A percentile compares a stretch with the other conserved stretches of the same genome.
Evolutionary conservation across 2,888 invertebrate species (phyloP).

Genomic region (Drosophila subsilvestris): DNA sequence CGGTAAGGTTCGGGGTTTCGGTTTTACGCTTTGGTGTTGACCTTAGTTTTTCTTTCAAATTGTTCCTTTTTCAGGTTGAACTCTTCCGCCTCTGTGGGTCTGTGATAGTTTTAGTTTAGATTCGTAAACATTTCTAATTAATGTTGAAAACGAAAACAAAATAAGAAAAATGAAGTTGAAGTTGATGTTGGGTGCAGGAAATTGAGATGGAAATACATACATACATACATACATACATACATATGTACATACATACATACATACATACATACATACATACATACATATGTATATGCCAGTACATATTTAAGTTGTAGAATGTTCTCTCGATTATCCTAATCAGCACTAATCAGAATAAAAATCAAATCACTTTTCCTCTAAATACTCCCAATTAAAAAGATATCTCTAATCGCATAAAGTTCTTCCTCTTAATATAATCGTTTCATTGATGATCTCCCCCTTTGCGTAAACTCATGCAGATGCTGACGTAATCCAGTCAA

Average conservation of each 20-base stretch:
- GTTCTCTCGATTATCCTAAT: background rate
- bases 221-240: no score
- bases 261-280: no score
- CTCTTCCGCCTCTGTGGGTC: conserved; percentile 11
- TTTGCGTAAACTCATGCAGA: conserved; percentile 9
- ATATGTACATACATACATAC: background rate
- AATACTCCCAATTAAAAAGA: background rate
- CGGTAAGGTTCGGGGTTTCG: background rate
- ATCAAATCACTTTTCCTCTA: background rate
- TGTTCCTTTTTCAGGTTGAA: conserved; percentile 14
- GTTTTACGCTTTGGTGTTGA: conserved; percentile 42
- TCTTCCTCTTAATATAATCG: background rate
- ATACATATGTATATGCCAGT: no score
- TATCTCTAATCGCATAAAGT: background rate
- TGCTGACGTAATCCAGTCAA: conserved; percentile 54
- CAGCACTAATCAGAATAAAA: background rate
- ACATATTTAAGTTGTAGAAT: no score
- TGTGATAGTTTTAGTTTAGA: conserved; percentile 32
- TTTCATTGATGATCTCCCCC: conserved; percentile 7
- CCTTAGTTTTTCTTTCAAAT: conserved; percentile 33
- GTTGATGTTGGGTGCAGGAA: background rate
- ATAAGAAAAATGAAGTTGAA: background rate
- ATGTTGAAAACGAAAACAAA: conserved; percentile 32
- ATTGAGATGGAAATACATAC: background rate
- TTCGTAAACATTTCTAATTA: conserved; percentile 49